Conservation (phyloP, 2,888 invertebrate species). For the Ormia ochracea region DNA sequence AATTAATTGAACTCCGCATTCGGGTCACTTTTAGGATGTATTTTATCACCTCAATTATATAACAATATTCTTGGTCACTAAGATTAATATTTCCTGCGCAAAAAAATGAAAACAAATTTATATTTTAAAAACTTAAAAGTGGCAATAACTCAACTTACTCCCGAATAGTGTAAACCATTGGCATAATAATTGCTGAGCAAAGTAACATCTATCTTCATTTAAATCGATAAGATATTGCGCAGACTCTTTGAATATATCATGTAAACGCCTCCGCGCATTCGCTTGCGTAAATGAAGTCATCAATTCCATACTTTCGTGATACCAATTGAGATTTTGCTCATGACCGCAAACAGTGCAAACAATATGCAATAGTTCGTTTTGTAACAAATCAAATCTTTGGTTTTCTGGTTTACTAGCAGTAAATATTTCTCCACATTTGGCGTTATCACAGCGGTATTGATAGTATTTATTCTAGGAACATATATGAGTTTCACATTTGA, state of each 20-base stretch:
- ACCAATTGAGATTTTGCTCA: conserved; percentile 63
- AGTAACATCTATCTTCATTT: conserved; percentile 62
- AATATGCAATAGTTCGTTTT: neutral
- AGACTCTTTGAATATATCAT: conserved; percentile 57
- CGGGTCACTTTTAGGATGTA: conserved; percentile 61
- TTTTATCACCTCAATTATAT: conserved; percentile 63
- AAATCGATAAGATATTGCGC: conserved; percentile 63
- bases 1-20: conserved; percentile 57
- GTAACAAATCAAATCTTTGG: conserved; percentile 66
- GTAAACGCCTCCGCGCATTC: conserved; percentile 58
- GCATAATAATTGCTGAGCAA: conserved; percentile 6
- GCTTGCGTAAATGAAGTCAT: conserved; percentile 12
- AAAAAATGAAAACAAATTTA: conserved; percentile 29
- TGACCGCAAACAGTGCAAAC: conserved; percentile 62
- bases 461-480: conserved; percentile 66
- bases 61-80: conserved; percentile 63
- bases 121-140: neutral
- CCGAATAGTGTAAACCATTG: conserved; percentile 32
- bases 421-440: conserved; percentile 66
- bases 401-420: conserved; percentile 50
- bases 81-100: conserved; percentile 62
- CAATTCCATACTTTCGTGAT: conserved; percentile 42
- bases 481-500: neutral
- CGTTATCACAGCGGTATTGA: conserved; percentile 68
- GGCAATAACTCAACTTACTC: conserved; percentile 52